These are phyloP conservation scores for Platichthys stellatus DNA, from an alignment of 2,113 vertebrate genomes.

Conservation along the genomic window DNA sequence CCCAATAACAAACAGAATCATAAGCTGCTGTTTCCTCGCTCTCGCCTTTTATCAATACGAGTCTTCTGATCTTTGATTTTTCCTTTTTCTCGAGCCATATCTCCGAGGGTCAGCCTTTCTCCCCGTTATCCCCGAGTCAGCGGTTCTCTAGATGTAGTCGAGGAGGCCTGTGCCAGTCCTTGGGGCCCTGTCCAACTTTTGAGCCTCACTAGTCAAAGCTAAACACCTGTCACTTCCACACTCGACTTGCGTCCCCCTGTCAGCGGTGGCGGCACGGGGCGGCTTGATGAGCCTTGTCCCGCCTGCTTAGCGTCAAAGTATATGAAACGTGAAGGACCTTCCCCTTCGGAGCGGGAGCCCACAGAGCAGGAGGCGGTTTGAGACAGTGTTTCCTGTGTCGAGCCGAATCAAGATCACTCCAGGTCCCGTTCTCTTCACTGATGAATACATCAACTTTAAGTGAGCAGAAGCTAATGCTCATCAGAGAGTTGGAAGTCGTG, in stretches of 20 bases:
- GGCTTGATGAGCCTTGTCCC: slow-evolving; percentile 45
- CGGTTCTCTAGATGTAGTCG: slow-evolving; percentile 24
- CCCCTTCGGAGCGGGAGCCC: not conserved
- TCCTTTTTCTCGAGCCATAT: not conserved
- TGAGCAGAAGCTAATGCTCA: slow-evolving; percentile 6
- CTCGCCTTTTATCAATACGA: slow-evolving; percentile 23
- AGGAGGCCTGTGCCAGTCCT: slow-evolving; percentile 43
- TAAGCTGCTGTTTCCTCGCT: slow-evolving; percentile 25
- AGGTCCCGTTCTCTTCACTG: not conserved
- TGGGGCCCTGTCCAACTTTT: slow-evolving; percentile 45
- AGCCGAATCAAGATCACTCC: not conserved
- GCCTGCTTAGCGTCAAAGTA: slow-evolving; percentile 50
- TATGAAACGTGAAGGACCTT: slow-evolving; percentile 6
- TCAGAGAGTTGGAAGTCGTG: slow-evolving; percentile 25
- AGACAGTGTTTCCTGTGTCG: not conserved
- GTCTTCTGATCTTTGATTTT: slow-evolving; percentile 36
- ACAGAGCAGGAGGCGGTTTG: not conserved
- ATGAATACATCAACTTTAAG: slow-evolving; percentile 27
- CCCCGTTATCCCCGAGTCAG: slow-evolving; percentile 54
- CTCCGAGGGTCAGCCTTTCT: slow-evolving; percentile 40
- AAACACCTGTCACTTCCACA: slow-evolving; percentile 73
- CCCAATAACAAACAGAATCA: slow-evolving; percentile 14
- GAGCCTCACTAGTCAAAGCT: slow-evolving; percentile 56
- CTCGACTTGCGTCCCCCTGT: slow-evolving; percentile 29
- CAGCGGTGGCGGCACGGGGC: slow-evolving; percentile 12